Base-by-base conservation (phyloP, 2,797 vertebrate genomes). In the Sphenopsis melanotis region DNA sequence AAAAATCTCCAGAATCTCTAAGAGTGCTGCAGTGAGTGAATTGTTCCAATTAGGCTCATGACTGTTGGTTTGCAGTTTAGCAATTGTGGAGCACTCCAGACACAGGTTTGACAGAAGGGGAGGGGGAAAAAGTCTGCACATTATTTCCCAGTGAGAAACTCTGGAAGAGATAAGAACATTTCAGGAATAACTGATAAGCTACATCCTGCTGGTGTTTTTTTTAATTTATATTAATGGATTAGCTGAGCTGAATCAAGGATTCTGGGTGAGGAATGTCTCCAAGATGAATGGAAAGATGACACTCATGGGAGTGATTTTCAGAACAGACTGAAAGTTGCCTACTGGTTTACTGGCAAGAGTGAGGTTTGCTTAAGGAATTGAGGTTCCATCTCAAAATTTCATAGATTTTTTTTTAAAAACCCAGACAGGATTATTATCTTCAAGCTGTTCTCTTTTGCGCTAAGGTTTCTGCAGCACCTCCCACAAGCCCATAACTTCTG, bases 111-210 rank as follows among this genome's bases (percentile, higher is more conserved):
- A 66, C 46, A 90, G 63, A 81, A 94, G 56, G 13, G 44, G 61
- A 55, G 3, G 16, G 19, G 9, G 1, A 4, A 15, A 8, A 63
- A 34, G 10, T 26, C 77, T 63, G 29, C 34, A 49, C 27, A 32
- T 90, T 74, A 90, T 84, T 91, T 94, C 83, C 66, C 71, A 84
- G 60, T 41, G 56, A 94, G 85, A 90, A 91, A 84, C 23, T 63
- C 63, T 65, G 44, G 46, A 64, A 74, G 47, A 95, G 86, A 93
- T 93, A 95, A 94, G 80, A 84, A 83, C 68, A 77, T 89, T 93
- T 93, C 83, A 89, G 86, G 75, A 95, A 92, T 93, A 80, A 87
- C 75, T 94, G 85, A 90, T 94, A 89, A 94, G 6, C 11, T 77
- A 77, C 79, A 94, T 95, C 91, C 87, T 93, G 74, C n/a, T 88